Evolutionary conservation across 2,113 vertebrate species (phyloP).

Genomic region (Setophaga kirtlandii): DNA sequence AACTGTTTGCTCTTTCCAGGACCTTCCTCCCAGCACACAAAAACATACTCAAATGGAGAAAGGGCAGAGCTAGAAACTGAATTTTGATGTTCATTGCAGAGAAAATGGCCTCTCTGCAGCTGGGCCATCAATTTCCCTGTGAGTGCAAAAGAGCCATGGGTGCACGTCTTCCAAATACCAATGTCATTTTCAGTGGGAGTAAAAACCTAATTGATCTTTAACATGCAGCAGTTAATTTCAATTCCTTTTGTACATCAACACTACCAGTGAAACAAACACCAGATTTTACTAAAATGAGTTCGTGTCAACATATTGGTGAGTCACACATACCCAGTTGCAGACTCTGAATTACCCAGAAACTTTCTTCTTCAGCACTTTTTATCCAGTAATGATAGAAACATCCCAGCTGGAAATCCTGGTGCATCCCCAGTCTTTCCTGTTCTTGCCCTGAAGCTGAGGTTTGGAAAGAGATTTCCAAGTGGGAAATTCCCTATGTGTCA

Average conservation of each 20-base stretch:
- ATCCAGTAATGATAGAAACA: not conserved
- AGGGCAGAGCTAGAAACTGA: not conserved
- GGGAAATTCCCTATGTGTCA: rapidly evolving
- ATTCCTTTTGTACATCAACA: not conserved
- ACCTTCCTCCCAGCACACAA: not conserved
- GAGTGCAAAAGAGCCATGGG: rapidly evolving
- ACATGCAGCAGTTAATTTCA: not conserved
- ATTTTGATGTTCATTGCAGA: not conserved
- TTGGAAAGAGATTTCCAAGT: not conserved
- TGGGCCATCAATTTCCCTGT: not conserved
- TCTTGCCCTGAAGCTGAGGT: not conserved
- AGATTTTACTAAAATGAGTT: constrained; percentile 16
- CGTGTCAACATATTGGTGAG: not conserved
- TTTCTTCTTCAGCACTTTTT: not conserved
- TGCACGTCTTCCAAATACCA: not conserved
- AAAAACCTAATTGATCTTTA: not conserved
- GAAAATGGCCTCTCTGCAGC: not conserved
- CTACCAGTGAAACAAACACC: constrained; percentile 3
- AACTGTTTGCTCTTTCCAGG: not conserved
- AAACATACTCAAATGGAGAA: not conserved
- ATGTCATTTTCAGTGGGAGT: not conserved
- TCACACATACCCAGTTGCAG: not conserved
- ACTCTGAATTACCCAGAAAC: not conserved
- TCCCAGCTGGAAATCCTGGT: not conserved
- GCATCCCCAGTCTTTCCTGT: not conserved